These are phyloP conservation scores for Prunella fulvescens DNA, from an alignment of 2,113 vertebrate species.

Conservation along the genomic window DNA sequence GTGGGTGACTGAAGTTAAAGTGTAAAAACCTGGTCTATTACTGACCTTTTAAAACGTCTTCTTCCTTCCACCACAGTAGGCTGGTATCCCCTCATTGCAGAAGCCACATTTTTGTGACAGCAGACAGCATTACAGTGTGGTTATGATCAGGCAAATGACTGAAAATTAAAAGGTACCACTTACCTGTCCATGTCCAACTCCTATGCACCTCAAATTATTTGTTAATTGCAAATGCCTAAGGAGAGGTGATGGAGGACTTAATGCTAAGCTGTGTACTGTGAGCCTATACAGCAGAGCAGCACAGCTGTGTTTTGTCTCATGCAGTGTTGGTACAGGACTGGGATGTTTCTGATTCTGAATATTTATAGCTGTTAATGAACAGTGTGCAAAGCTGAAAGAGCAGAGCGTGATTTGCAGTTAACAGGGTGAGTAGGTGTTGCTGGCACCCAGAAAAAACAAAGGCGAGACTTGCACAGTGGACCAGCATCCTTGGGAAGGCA, in stretches of 20 bases:
- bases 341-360: neutral
- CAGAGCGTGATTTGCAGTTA: neutral
- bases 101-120: conserved; percentile 30
- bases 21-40: conserved; percentile 59
- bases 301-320: neutral
- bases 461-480: neutral
- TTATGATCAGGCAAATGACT: neutral
- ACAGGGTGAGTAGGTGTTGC: neutral
- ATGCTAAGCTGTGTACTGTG: neutral
- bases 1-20: conserved; percentile 26
- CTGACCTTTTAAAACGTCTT: conserved; percentile 55
- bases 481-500: neutral
- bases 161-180: neutral
- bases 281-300: neutral
- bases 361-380: neutral
- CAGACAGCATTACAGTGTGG: neutral
- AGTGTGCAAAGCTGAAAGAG: neutral
- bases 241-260: neutral
- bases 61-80: conserved; percentile 3
- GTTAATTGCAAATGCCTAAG: neutral
- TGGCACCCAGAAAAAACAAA: neutral
- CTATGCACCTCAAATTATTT: neutral
- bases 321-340: neutral
- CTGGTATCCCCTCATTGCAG: neutral
- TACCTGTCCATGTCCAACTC: neutral